A percentile compares a stretch with the other conserved stretches of the same genome.
Evolutionary conservation across 2,113 vertebrate species (phyloP).

Genomic region (Panthera leo): DNA sequence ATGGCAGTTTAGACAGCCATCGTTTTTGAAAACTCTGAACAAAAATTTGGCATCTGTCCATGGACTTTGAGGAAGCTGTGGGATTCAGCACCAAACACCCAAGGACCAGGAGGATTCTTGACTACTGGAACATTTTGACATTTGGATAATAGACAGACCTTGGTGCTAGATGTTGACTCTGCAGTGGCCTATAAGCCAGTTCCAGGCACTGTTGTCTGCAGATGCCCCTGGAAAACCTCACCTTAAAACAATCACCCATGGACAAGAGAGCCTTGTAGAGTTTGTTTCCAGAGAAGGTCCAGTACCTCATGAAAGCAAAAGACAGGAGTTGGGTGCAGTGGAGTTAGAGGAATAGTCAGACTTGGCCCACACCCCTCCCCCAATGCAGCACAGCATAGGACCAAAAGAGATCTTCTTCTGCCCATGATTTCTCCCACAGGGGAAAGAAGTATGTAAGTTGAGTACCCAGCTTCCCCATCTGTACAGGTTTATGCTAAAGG

Average conservation of each 20-base stretch:
- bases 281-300: not conserved
- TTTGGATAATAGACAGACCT: not conserved
- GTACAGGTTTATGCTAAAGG: not conserved
- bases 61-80: not conserved
- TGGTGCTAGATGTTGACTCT: not conserved
- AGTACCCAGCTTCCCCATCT: not conserved
- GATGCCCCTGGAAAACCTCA: not conserved
- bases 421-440: not conserved
- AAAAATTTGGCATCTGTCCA: not conserved
- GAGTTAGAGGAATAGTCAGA: not conserved
- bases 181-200: not conserved
- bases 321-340: not conserved
- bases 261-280: not conserved
- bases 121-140: not conserved
- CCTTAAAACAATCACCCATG: not conserved
- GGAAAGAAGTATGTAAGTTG: not conserved
- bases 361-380: not conserved
- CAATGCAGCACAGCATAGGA: not conserved
- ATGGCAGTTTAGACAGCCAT: not conserved
- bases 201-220: not conserved
- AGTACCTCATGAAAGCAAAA: not conserved
- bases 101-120: not conserved
- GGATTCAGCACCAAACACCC: not conserved
- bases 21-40: not conserved
- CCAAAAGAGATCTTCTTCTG: not conserved